Evolutionary conservation across 2,888 invertebrate genomes (phyloP).

Genomic region (Microctonus hyperodae): DNA sequence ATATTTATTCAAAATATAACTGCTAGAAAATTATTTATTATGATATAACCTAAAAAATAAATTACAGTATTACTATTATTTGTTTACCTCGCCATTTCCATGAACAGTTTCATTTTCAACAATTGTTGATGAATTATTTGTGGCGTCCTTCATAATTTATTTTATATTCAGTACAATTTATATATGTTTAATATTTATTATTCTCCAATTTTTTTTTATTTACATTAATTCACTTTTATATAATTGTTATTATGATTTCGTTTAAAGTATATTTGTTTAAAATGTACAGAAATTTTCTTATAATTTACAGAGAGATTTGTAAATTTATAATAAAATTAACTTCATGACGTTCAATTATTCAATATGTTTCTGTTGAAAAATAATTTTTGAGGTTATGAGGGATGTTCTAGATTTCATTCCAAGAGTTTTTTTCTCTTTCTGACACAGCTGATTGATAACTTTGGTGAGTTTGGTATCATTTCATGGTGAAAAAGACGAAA

Average conservation of each 20-base stretch:
- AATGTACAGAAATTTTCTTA: background rate
- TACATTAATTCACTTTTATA: too few relatives aligned
- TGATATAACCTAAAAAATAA: background rate
- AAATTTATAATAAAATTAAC: background rate
- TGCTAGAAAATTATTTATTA: background rate
- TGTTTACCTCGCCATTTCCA: constrained; percentile 52
- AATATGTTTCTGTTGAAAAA: background rate
- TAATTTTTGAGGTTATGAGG: background rate
- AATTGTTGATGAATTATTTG: constrained; percentile 35
- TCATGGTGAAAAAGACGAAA: too few relatives aligned
- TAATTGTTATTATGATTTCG: too few relatives aligned
- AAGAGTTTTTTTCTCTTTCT: too few relatives aligned
- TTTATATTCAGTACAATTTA: constrained; percentile 12
- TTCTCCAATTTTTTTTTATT: background rate
- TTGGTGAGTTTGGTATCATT: too few relatives aligned
- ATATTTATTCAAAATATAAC: too few relatives aligned
- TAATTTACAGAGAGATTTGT: background rate
- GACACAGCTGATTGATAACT: too few relatives aligned
- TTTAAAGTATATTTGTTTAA: background rate
- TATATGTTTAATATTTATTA: background rate
- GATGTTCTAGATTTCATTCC: too few relatives aligned
- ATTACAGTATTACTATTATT: background rate
- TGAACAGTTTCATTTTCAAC: constrained; percentile 45
- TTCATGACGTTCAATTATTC: background rate
- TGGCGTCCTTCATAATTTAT: constrained; percentile 47